Evolutionary conservation across 1,140 invertebrate species (phyloP).

Genomic region (Acromyrmex charruanus): DNA sequence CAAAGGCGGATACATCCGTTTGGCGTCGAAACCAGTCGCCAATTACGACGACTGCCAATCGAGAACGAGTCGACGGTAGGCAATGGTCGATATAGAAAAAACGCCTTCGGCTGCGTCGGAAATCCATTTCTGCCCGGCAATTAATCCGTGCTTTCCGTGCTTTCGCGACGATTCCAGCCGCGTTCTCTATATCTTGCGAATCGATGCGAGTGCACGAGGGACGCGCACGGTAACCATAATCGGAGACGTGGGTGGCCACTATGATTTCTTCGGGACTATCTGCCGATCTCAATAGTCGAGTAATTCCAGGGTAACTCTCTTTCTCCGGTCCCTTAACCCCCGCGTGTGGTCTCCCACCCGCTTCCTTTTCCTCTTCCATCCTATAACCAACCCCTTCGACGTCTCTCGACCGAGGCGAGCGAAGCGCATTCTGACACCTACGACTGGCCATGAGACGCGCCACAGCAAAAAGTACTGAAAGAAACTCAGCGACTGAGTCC

Average conservation of each 20-base stretch:
- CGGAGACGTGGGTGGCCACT: constrained; percentile 84
- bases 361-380: neutral
- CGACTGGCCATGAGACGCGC: constrained; percentile 80
- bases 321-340: constrained; percentile 58
- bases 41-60: constrained; percentile 37
- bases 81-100: constrained; percentile 19
- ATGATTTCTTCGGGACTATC: constrained; percentile 85
- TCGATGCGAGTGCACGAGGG: constrained; percentile 40
- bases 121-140: constrained; percentile 29
- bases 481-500: constrained; percentile 69
- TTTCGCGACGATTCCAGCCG: constrained; percentile 40
- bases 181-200: constrained; percentile 34
- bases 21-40: neutral
- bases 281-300: constrained; percentile 84
- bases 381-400: constrained; percentile 25
- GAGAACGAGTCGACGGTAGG: constrained; percentile 22
- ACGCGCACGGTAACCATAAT: constrained; percentile 61
- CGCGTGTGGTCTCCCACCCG: constrained; percentile 21
- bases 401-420: constrained; percentile 68
- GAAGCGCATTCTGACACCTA: constrained; percentile 84
- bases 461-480: constrained; percentile 71
- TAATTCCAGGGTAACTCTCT: constrained; percentile 80
- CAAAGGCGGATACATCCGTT: neutral
- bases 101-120: constrained; percentile 14
- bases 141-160: constrained; percentile 52